These are phyloP conservation scores for Cyprinodon tularosa DNA, from an alignment of 2,113 vertebrate species.

Conservation along the genomic window DNA sequence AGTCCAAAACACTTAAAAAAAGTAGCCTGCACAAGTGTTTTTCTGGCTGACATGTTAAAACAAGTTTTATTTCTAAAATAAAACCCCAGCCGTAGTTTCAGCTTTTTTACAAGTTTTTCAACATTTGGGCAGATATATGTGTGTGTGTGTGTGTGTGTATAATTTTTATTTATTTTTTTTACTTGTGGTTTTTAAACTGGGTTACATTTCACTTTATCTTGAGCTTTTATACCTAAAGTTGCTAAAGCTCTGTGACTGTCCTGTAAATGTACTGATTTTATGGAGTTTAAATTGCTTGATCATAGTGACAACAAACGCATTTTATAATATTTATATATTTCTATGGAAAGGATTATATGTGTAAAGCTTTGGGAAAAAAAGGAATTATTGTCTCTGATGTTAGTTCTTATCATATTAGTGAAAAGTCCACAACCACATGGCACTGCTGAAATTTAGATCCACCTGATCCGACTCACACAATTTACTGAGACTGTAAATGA, in stretches of 20 bases:
- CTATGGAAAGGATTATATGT: constrained; percentile 76
- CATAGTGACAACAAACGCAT: constrained; percentile 44
- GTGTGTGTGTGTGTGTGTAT: too few species aligned
- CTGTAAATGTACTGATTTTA: constrained; percentile 50
- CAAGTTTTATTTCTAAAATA: too few species aligned
- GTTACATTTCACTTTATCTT: constrained; percentile 4
- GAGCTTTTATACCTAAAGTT: constrained; percentile 35
- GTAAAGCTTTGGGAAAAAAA: constrained; percentile 55
- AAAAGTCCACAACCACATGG: constrained; percentile 24
- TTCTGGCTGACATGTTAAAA: too few species aligned
- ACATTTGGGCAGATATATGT: too few species aligned
- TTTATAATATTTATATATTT: constrained; percentile 84
- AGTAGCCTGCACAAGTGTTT: too few species aligned
- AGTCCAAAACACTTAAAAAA: too few species aligned
- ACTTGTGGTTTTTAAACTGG: too few species aligned
- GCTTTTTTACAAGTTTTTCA: too few species aligned
- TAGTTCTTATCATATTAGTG: constrained; percentile 34
- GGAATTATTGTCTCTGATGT: constrained; percentile 31
- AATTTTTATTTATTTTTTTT: too few species aligned
- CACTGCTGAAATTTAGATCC: constrained; percentile 30
- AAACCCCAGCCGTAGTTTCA: too few species aligned
- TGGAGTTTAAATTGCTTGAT: constrained; percentile 68
- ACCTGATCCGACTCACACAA: constrained; percentile 37
- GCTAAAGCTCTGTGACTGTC: constrained; percentile 46
- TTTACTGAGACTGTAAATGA: constrained; percentile 44